Percentiles rank a stretch among this genome's conserved stretches.
Evolutionary conservation across 2,113 vertebrate genomes (phyloP).

Genomic region (Opisthocomus hoazin): DNA sequence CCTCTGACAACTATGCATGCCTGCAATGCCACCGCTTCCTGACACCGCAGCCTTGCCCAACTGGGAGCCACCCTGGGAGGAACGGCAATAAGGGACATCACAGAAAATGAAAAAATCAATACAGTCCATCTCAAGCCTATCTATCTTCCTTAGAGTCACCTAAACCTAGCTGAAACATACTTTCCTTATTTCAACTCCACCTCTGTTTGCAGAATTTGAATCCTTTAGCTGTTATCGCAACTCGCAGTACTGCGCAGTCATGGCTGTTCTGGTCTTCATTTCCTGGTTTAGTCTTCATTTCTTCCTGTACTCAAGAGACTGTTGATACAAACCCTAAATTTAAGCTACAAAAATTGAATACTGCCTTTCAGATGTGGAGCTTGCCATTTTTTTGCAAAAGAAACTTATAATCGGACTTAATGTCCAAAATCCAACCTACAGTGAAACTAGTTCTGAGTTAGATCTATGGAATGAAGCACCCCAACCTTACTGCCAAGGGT

Average conservation of each 20-base stretch:
- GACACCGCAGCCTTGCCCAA: background rate
- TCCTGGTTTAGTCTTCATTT: background rate
- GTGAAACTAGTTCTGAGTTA: background rate
- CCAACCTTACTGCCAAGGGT: background rate
- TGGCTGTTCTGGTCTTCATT: background rate
- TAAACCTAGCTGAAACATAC: background rate
- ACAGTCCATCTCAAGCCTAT: background rate
- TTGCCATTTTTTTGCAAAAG: background rate
- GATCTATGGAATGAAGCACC: background rate
- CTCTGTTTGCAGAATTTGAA: background rate
- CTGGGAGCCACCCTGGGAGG: background rate
- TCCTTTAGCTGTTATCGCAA: background rate
- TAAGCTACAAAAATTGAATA: background rate
- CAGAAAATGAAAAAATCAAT: conserved; percentile 24
- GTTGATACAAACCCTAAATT: background rate
- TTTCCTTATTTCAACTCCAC: background rate
- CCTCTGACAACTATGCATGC: background rate
- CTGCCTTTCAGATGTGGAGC: background rate
- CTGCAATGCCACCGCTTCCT: background rate
- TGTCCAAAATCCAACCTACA: background rate
- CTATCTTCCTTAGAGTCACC: background rate
- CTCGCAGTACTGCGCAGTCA: background rate
- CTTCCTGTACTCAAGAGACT: background rate
- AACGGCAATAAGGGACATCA: background rate
- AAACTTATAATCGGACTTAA: background rate